These are phyloP conservation scores for Lordiphosa collinella DNA, from an alignment of 1,140 invertebrate species.

Conservation along the genomic window DNA sequence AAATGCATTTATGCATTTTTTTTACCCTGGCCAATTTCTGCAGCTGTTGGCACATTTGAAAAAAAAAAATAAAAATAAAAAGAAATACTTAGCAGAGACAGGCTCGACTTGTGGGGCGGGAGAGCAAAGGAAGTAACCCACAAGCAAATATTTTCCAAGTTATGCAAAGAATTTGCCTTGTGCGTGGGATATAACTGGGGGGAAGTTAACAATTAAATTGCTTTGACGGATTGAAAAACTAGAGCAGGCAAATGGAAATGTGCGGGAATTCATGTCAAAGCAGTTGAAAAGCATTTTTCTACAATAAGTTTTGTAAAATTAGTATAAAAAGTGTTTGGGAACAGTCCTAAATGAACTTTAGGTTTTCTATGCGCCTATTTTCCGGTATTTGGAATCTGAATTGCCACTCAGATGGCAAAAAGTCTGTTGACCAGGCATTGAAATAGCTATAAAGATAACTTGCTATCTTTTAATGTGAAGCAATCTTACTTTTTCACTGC, in stretches of 20 bases:
- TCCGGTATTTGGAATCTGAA: too few relatives aligned
- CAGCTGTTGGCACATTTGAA: slow-evolving; percentile 69
- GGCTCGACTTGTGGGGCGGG: slow-evolving; percentile 7
- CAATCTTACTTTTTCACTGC: too few relatives aligned
- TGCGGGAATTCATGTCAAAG: slow-evolving; percentile 4
- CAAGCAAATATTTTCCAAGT: slow-evolving; percentile 42
- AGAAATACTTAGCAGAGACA: slow-evolving; percentile 23
- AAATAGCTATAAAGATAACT: too few relatives aligned
- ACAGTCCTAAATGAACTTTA: too few relatives aligned
- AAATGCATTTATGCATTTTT: slow-evolving; percentile 55
- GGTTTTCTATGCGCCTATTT: too few relatives aligned
- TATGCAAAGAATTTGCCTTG: slow-evolving; percentile 42
- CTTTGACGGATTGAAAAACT: slow-evolving; percentile 27
- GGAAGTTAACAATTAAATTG: slow-evolving; percentile 34
- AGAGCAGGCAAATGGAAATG: slow-evolving; percentile 15
- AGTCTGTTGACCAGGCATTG: too few relatives aligned
- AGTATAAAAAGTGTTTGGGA: too few relatives aligned
- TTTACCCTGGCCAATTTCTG: slow-evolving; percentile 57
- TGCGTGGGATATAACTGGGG: slow-evolving; percentile 31
- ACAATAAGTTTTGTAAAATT: neutral
- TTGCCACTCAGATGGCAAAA: too few relatives aligned
- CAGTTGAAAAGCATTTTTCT: neutral
- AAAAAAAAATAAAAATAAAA: slow-evolving; percentile 29
- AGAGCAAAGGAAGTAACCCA: slow-evolving; percentile 9
- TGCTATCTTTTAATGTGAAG: too few relatives aligned